A percentile compares a stretch with the other conserved stretches of the same genome.
Evolutionary conservation across 2,888 invertebrate species (phyloP).

Genomic region (Andricus quercusramuli): DNA sequence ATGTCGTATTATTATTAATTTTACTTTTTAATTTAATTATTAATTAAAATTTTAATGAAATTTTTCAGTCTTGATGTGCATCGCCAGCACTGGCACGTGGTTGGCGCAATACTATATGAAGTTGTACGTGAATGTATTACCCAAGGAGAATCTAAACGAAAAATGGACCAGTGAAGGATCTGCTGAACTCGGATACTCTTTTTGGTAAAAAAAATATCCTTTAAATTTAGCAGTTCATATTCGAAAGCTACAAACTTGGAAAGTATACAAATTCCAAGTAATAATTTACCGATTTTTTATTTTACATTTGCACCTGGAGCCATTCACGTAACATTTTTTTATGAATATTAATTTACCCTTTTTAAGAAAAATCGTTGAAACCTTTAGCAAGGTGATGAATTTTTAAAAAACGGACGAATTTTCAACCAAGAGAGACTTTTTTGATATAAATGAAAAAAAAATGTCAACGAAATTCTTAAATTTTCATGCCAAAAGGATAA

Average conservation of each 20-base stretch:
- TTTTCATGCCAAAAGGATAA: no score
- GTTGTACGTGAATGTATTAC: constrained; percentile 90
- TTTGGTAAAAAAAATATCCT: constrained; percentile 82
- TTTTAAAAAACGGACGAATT: no score
- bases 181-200: constrained; percentile 92
- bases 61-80: constrained; percentile 86
- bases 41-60: not conserved
- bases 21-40: no score
- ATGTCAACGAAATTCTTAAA: no score
- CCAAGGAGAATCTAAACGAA: constrained; percentile 87
- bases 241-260: not conserved
- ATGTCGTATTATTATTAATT: not conserved
- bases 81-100: constrained; percentile 90
- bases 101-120: constrained; percentile 90
- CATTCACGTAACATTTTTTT: no score
- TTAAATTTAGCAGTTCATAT: not conserved
- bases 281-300: not conserved
- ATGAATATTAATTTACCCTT: not conserved
- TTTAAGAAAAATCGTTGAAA: not conserved
- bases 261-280: not conserved
- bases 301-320: not conserved
- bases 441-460: no score
- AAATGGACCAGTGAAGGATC: constrained; percentile 91
- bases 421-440: no score
- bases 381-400: no score